Base-by-base conservation (phyloP, 2,113 vertebrate genomes). In the Chauna torquata region DNA sequence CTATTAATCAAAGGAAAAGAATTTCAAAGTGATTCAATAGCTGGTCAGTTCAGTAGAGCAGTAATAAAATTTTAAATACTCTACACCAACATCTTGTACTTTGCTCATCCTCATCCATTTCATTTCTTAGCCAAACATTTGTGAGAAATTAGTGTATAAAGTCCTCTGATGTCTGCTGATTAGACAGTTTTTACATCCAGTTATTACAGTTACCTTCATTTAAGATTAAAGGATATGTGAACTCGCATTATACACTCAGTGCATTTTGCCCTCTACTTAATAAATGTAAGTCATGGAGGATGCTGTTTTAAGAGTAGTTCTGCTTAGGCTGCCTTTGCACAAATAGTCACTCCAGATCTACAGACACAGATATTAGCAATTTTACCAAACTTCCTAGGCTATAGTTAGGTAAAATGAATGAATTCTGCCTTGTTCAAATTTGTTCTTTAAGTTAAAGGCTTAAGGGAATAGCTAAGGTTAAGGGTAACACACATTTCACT, bases 381-480 rank as follows among this genome's bases (percentile, higher is more conserved):
- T 88, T 94, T 90, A 12, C 27, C 47, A 55, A 58, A 15, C 50
- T 91, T 91, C 42, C 30, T 55, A 68, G 83, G 79, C 86, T 88
- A 88, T 50, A 88, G 49, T 95, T 94, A 87, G 82, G 59, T 49
- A 85, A 95, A 94, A 94, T 57, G 55, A 95, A 92, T 90, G 36
- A 93, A 87, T 92, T 82, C 61, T 94, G 64, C 55, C 55, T 58
- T 78, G n/a, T 59, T 88, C 62, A 95, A 94, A 90, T 95, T 95
- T 90, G 44, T 92, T 94, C 74, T 95, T 64, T 82, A 90, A 93
- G 47, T 89, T 96, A 92, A 94, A 93, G 83, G 74, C 90, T 88
- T 61, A 52, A 38, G 72, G 52, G 25, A 34, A 91, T 87, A 84
- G 18, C 45, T 62, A 93, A 86, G 82, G 84, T 86, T 92, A 92